Evolutionary conservation across 2,888 invertebrate genomes (phyloP).

Genomic region (Leptopilina myrica): DNA sequence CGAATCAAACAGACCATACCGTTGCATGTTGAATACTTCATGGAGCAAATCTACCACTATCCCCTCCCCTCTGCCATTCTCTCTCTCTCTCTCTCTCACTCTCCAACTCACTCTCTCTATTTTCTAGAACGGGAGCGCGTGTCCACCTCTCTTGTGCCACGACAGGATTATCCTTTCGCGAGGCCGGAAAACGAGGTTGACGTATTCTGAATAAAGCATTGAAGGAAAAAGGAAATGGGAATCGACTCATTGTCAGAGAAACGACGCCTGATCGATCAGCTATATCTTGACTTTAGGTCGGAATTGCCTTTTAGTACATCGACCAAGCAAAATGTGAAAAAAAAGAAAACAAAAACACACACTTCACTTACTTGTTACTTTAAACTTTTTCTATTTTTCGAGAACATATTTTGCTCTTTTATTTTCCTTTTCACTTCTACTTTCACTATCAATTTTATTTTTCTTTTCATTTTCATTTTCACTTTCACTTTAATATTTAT

Average conservation of each 20-base stretch:
- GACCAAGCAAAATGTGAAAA: not conserved
- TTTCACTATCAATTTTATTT: too few relatives aligned
- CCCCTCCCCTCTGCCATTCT: not conserved
- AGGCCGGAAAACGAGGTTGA: constrained; percentile 63
- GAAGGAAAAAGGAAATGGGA: constrained; percentile 49
- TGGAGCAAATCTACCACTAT: constrained; percentile 46
- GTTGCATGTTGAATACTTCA: constrained; percentile 67
- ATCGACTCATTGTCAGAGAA: constrained; percentile 30
- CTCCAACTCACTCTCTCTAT: too few relatives aligned
- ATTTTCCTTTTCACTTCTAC: too few relatives aligned
- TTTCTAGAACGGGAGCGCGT: constrained; percentile 52
- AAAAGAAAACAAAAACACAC: too few relatives aligned
- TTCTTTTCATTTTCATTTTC: too few relatives aligned
- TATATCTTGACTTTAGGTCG: constrained; percentile 19
- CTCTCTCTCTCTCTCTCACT: too few relatives aligned
- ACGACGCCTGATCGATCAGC: constrained; percentile 40
- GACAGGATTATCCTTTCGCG: constrained; percentile 70
- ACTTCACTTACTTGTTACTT: too few relatives aligned
- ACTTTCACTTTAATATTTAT: too few relatives aligned
- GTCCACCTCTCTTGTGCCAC: constrained; percentile 54
- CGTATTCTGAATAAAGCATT: constrained; percentile 68
- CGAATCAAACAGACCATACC: constrained; percentile 58
- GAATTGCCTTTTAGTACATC: constrained; percentile 32
- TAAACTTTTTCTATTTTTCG: too few relatives aligned
- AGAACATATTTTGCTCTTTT: too few relatives aligned